phyloP scores from a whole-genome alignment of 2,797 vertebrate genomes.

The Ispidina lecontei region DNA sequence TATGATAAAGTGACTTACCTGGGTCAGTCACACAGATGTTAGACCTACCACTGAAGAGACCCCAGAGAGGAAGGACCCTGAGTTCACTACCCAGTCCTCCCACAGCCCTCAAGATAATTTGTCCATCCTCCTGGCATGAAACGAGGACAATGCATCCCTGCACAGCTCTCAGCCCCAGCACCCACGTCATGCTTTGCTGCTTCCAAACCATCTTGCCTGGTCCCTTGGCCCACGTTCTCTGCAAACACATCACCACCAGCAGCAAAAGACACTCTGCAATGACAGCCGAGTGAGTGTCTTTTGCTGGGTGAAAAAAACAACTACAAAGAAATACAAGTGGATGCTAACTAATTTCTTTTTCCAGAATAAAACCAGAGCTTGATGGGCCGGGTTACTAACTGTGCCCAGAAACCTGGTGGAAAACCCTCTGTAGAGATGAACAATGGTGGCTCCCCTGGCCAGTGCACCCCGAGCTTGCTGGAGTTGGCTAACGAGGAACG shows the following conservation, averaged over 20 bases:
- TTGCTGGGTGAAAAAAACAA: background rate
- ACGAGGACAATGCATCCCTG: accelerated
- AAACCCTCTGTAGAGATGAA: background rate
- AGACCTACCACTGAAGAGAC: background rate
- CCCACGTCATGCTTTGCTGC: background rate
- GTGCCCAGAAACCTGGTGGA: background rate
- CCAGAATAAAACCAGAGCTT: background rate
- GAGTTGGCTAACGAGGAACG: background rate
- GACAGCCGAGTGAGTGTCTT: background rate
- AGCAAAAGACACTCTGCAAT: background rate
- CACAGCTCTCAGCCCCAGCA: background rate
- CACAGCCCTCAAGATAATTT: background rate
- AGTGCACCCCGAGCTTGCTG: accelerated
- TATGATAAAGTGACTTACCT: accelerated
- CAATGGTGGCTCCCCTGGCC: accelerated
- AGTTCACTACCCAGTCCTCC: background rate
- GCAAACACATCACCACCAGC: background rate
- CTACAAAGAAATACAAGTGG: background rate
- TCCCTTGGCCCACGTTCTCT: background rate
- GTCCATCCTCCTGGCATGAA: background rate
- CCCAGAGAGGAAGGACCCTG: background rate
- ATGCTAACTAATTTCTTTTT: background rate
- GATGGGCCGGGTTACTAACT: accelerated
- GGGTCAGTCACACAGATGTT: background rate
- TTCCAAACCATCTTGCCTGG: background rate